Base-by-base conservation (phyloP, 2,113 vertebrate species). In the Mystacornis crossleyi region DNA sequence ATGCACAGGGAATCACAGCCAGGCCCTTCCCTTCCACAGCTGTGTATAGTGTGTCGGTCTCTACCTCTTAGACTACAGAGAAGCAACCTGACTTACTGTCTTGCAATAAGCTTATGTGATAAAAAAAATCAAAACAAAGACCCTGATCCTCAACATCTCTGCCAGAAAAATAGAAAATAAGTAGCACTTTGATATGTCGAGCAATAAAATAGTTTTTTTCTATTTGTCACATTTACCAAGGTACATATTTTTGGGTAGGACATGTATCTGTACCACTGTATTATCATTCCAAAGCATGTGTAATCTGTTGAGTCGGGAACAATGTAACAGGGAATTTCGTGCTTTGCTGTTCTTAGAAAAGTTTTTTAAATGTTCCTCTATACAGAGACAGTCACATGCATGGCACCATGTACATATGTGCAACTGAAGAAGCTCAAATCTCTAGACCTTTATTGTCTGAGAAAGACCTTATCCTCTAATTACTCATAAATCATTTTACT, bases 221-320 rank as follows among this genome's bases (percentile, higher is more conserved):
- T 86, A 18, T 82, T 69, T 88, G 45, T 42, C 54, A 42, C 25
- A 40, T 25, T 53, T 88, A 82, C 28, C 42, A 58, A 73, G 62
- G 58, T 42, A 86, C 12, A 21, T 42, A 18, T 16, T 77, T 79
- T 69, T 31, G 36, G 15, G 25, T n/a, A 73, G 18, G 7, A 21
- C 8, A 10, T 40, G 9, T 7, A 61, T 67, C 57, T 83, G 14
- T 80, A n/a, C 0, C 0, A 0, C 25, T 82, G 11, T n/a, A 43
- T 69, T 61, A 65, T 28, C 36, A 33, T 60, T 93, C 54, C 31
- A 14, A 77, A 70, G 20, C 18, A 33, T 40, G 15, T 45, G 20
- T 62, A 31, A 62, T 70, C 48, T 88, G 42, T 77, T 78, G 55
- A 48, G 47, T 21, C 0, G 4, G 34, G 64, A 83, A 25, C 11